Evolutionary conservation across 2,797 vertebrate species (phyloP).

Genomic region (Naso thynnoides): DNA sequence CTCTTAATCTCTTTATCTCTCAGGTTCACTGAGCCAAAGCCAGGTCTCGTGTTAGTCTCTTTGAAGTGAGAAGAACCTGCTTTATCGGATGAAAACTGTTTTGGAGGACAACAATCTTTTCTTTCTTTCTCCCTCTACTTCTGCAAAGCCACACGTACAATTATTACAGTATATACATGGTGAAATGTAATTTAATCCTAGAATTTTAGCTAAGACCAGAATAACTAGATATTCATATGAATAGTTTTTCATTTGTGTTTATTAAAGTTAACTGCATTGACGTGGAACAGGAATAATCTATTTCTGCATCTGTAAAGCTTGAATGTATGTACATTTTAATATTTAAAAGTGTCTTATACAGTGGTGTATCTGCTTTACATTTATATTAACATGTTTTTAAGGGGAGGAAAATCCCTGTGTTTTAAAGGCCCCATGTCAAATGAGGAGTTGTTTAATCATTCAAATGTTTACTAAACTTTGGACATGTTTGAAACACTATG

Average conservation of each 20-base stretch:
- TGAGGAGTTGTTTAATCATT: constrained; percentile 16
- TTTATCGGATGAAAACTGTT: constrained; percentile 70
- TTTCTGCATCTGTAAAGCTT: constrained; percentile 24
- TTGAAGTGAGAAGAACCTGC: constrained; percentile 76
- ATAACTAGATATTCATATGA: constrained; percentile 18
- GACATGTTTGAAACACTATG: background rate
- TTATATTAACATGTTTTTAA: constrained; percentile 48
- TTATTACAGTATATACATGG: constrained; percentile 3
- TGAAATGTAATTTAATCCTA: background rate
- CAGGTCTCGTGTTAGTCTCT: constrained; percentile 91
- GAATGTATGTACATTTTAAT: constrained; percentile 56
- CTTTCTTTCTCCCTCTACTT: background rate
- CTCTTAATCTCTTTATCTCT: constrained; percentile 57
- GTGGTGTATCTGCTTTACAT: background rate
- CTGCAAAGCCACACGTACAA: background rate
- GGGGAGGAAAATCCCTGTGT: constrained; percentile 6
- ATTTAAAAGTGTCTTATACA: constrained; percentile 42
- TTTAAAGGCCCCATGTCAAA: background rate
- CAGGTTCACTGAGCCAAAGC: constrained; percentile 94
- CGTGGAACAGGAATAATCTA: background rate
- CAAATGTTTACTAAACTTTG: background rate
- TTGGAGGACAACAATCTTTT: constrained; percentile 43
- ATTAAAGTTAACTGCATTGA: constrained; percentile 2
- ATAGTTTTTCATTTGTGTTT: background rate
- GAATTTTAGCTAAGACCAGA: constrained; percentile 11